These are phyloP conservation scores for Eristalinus aeneus DNA, from an alignment of 2,888 invertebrate genomes.

Conservation along the genomic window DNA sequence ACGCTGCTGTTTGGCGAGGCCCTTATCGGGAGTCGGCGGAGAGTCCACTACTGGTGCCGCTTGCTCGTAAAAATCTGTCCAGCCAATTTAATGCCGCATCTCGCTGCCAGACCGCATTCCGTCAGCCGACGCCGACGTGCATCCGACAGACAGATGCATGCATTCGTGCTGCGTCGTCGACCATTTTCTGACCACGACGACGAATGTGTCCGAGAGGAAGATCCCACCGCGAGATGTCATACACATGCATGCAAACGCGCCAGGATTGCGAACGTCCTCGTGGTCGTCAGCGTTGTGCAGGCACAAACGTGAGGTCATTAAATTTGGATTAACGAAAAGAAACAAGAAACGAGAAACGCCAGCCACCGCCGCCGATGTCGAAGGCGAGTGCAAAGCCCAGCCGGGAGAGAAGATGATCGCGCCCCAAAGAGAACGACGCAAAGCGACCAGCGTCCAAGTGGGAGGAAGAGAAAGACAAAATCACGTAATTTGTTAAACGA, in stretches of 20 bases:
- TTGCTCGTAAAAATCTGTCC: constrained; percentile 57
- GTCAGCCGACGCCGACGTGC: constrained; percentile 1
- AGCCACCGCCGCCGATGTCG: background rate
- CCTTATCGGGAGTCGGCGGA: background rate
- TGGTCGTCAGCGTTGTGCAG: constrained; percentile 6
- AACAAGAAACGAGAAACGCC: background rate
- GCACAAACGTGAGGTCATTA: constrained; percentile 65
- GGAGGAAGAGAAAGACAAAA: constrained; percentile 68
- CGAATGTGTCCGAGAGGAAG: constrained; percentile 36
- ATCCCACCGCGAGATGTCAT: constrained; percentile 52
- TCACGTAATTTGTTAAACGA: constrained; percentile 71
- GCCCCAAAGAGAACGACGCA: background rate
- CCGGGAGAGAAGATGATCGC: constrained; percentile 24
- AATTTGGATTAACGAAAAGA: constrained; percentile 68
- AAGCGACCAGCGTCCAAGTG: constrained; percentile 19
- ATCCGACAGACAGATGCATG: constrained; percentile 2
- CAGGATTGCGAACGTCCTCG: constrained; percentile 1
- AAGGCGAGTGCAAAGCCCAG: background rate
- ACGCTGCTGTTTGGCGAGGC: background rate
- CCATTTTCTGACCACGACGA: constrained; percentile 31
- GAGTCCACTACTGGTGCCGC: constrained; percentile 19
- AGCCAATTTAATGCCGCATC: constrained; percentile 23
- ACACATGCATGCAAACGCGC: background rate
- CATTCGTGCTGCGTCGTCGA: constrained; percentile 14
- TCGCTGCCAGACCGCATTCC: background rate